Conservation (phyloP, 2,797 vertebrate species). For the Pangasius macronema region DNA sequence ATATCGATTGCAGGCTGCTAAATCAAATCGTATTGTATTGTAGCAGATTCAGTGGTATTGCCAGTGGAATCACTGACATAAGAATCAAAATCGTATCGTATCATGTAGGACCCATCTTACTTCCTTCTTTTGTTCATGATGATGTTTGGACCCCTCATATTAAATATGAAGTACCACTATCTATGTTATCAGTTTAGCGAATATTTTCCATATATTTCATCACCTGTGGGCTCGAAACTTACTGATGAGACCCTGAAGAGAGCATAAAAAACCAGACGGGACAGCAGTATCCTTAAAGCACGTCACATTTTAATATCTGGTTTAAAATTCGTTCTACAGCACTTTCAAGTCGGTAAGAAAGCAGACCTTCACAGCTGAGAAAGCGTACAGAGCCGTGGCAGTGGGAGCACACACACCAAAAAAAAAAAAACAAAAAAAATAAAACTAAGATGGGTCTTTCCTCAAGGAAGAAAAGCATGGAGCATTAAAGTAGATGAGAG, state of each 20-base stretch:
- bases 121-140: not conserved
- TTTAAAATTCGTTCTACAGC: conserved; percentile 63
- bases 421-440: not conserved
- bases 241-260: no score
- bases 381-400: conserved; percentile 52
- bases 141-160: no score
- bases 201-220: not conserved
- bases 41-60: not conserved
- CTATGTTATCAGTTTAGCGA: not conserved
- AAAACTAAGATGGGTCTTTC: conserved; percentile 22
- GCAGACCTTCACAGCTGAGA: conserved; percentile 60
- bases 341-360: conserved; percentile 62
- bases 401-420: conserved; percentile 32
- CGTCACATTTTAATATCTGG: conserved; percentile 64
- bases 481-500: conserved; percentile 19
- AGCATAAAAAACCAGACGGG: conserved; percentile 12
- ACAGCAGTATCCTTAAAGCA: conserved; percentile 55
- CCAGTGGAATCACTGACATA: not conserved
- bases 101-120: not conserved
- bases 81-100: not conserved
- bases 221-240: not conserved
- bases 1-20: not conserved
- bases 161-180: not conserved
- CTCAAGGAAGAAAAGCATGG: conserved; percentile 2
- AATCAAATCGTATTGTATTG: not conserved